Evolutionary conservation across 2,888 invertebrate genomes (phyloP), one percentile per base, ranked within the genome.

Genomic region (Xestia c-nigrum): DNA sequence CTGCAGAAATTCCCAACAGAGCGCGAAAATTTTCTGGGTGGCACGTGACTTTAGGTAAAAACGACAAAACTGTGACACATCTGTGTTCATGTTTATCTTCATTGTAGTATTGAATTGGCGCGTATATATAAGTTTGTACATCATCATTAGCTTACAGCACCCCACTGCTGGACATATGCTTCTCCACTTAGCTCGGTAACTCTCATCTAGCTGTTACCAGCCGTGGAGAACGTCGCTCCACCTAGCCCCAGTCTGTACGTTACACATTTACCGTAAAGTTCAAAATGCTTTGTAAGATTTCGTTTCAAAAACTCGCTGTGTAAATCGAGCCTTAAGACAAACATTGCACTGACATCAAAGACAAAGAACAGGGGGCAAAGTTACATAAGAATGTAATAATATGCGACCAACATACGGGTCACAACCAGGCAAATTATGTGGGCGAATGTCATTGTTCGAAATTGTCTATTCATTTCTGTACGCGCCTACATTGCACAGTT

Each of bases 401-500:
- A 68, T 69, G 64, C 81, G 24, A 21, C n/a, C 10, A 74, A 55
- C 67, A 76, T 74, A 64, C 16, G 78, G 31, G 31, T 31, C 31
- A 31, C 31, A 31, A 31, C 31, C 31, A 31, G 31, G 31, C 72
- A 69, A 68, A 67, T 50, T n/a, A 61, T 65, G 80, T 85, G 74
- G 80, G 86, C 68, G 85, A 57, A 59, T 47, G 64, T 66, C 73
- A 75, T 86, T 85, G 85, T 74, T 80, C 74, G 21, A 24, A 73
- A 65, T 74, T 77, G 65, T 75, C 71, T 77, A 80, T 77, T 67
- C 83, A 71, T 85, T 71, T 78, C 79, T 50, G 67, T 74, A 43
- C 69, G 46, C 79, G 55, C 74, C 69, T 66, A 75, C 68, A 69
- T 63, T 72, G 69, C 61, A 68, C 74, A 57, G 9, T 50, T 74